A percentile compares a stretch with the other conserved stretches of the same genome.
Evolutionary conservation across 2,888 invertebrate species (phyloP).

Genomic region (Selenia dentaria): DNA sequence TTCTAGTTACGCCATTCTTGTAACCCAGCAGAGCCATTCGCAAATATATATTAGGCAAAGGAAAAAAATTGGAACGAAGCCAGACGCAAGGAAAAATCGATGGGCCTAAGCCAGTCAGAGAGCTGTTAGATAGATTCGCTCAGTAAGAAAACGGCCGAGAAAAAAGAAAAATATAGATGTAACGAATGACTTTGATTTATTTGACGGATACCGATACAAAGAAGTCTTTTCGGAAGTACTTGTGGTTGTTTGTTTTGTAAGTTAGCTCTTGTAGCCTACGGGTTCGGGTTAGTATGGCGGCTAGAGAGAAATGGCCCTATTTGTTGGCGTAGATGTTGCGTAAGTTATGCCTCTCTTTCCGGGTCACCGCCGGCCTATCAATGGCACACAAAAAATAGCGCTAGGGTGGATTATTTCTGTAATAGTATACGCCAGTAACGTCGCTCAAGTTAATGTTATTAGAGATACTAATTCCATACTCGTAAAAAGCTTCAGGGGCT

Average conservation of each 20-base stretch:
- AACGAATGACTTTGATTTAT: slow-evolving; percentile 37
- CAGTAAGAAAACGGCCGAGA: neutral
- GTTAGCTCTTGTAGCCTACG: slow-evolving; percentile 3
- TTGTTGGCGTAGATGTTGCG: slow-evolving; percentile 16
- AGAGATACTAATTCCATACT: too few species aligned
- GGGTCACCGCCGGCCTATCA: slow-evolving; percentile 16
- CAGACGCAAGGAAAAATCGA: slow-evolving; percentile 68
- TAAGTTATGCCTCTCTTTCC: slow-evolving; percentile 17
- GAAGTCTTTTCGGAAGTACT: slow-evolving; percentile 21
- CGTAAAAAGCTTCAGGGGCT: too few species aligned
- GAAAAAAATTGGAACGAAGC: slow-evolving; percentile 70
- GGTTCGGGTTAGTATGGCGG: slow-evolving; percentile 8
- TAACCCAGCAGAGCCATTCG: slow-evolving; percentile 49
- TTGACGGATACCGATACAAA: slow-evolving; percentile 21
- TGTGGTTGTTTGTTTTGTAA: slow-evolving; percentile 21
- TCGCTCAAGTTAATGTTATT: too few species aligned
- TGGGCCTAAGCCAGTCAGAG: slow-evolving; percentile 42
- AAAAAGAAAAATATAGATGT: slow-evolving; percentile 36
- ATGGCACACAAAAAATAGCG: neutral
- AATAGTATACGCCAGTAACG: too few species aligned
- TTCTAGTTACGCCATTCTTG: slow-evolving; percentile 51
- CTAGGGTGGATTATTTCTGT: too few species aligned
- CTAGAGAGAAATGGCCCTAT: slow-evolving; percentile 6
- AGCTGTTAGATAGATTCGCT: slow-evolving; percentile 17
- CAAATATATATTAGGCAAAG: slow-evolving; percentile 73